Conservation (phyloP, 2,888 invertebrate species). For the Labia minor region DNA sequence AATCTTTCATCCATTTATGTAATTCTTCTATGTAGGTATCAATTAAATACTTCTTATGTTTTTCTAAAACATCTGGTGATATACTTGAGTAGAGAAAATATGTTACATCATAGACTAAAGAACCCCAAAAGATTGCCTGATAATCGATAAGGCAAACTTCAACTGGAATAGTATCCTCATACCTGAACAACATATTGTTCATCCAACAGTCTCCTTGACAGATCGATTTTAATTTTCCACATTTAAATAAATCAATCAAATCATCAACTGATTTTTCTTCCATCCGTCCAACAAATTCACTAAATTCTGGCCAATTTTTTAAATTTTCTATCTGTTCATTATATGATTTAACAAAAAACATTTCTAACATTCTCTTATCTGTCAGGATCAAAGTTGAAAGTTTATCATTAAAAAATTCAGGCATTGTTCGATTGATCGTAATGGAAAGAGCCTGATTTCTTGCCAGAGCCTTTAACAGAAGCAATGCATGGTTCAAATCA, state of each 20-base stretch:
- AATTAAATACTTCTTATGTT: neutral
- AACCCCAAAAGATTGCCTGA: neutral
- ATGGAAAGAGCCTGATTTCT: constrained; percentile 23
- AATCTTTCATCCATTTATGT: neutral
- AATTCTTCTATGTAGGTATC: neutral
- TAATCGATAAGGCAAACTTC: neutral
- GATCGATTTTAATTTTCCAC: neutral
- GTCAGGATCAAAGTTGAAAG: neutral
- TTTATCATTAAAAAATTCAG: neutral
- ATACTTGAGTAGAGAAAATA: neutral
- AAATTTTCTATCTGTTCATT: neutral
- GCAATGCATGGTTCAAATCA: constrained; percentile 19
- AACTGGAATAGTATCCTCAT: neutral
- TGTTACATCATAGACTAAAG: neutral
- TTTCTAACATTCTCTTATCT: neutral
- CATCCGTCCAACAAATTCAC: neutral
- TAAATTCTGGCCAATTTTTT: constrained; percentile 17
- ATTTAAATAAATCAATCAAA: neutral
- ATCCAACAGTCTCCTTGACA: constrained; percentile 20
- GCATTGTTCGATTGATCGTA: neutral
- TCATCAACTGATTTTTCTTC: neutral
- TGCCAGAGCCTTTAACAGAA: constrained; percentile 21
- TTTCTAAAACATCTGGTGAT: neutral
- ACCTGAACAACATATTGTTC: constrained; percentile 18
- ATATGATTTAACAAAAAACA: neutral